Evolutionary conservation across 2,797 vertebrate genomes (phyloP).

Genomic region (Salmo trutta): DNA sequence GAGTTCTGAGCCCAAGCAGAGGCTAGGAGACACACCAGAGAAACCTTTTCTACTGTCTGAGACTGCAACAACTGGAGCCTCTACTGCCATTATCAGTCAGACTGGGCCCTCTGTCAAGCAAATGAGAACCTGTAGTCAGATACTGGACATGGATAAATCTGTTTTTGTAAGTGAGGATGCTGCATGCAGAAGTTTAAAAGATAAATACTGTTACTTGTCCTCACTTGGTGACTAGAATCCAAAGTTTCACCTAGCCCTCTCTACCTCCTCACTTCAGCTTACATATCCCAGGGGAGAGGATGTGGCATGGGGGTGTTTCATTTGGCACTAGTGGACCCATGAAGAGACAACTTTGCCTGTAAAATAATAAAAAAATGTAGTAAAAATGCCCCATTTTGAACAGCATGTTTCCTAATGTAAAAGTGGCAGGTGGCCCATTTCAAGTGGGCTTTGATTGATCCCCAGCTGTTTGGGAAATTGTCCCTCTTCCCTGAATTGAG

Average conservation of each 20-base stretch:
- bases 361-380: constrained; percentile 81
- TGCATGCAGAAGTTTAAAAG: constrained; percentile 27
- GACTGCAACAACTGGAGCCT: not conserved
- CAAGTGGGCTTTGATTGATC: constrained; percentile 82
- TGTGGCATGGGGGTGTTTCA: constrained; percentile 73
- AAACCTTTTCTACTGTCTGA: not conserved
- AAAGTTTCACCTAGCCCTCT: constrained; percentile 62
- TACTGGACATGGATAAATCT: not conserved
- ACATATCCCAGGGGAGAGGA: constrained; percentile 63
- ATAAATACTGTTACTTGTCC: constrained; percentile 65
- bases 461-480: constrained; percentile 85
- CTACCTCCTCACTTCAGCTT: constrained; percentile 59
- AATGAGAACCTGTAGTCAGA: not conserved
- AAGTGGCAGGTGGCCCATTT: constrained; percentile 82
- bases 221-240: constrained; percentile 66
- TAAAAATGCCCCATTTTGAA: constrained; percentile 80
- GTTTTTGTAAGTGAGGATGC: not conserved
- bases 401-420: constrained; percentile 83
- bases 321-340: constrained; percentile 73
- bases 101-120: not conserved
- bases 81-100: not conserved
- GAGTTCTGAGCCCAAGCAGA: not conserved
- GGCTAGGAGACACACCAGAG: not conserved
- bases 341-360: constrained; percentile 78
- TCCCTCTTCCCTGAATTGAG: constrained; percentile 81